Conservation (phyloP, 1,140 invertebrate genomes). For the Acromyrmex heyeri region DNA sequence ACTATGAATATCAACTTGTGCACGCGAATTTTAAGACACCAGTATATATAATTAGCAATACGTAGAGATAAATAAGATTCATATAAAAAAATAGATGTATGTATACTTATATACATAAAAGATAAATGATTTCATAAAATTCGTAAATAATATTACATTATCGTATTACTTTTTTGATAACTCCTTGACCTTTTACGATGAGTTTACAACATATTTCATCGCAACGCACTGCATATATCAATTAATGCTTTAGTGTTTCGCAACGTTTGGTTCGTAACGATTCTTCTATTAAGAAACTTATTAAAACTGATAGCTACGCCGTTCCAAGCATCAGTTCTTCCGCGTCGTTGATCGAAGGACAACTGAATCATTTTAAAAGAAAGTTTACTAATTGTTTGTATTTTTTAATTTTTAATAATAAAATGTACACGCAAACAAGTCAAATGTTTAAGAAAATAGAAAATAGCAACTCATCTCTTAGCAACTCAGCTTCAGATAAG, state of each 20-base stretch:
- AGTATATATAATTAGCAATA: no score
- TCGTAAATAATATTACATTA: background rate
- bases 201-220: background rate
- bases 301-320: constrained; percentile 50
- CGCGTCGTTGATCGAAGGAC: constrained; percentile 27
- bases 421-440: constrained; percentile 52
- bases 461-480: background rate
- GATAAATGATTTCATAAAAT: background rate
- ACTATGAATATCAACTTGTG: no score
- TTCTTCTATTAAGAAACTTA: constrained; percentile 6
- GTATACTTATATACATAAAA: background rate
- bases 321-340: constrained; percentile 52
- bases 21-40: no score
- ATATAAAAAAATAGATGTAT: background rate
- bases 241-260: background rate
- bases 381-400: background rate
- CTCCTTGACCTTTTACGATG: constrained; percentile 7
- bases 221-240: background rate
- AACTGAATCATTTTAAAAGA: background rate
- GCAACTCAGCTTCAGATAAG: constrained; percentile 41
- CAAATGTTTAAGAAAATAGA: background rate
- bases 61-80: no score
- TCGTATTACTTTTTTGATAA: constrained; percentile 22
- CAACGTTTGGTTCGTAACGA: background rate
- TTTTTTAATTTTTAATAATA: background rate